Conservation (phyloP, 2,888 invertebrate species). For the Phaedon cochleariae region DNA sequence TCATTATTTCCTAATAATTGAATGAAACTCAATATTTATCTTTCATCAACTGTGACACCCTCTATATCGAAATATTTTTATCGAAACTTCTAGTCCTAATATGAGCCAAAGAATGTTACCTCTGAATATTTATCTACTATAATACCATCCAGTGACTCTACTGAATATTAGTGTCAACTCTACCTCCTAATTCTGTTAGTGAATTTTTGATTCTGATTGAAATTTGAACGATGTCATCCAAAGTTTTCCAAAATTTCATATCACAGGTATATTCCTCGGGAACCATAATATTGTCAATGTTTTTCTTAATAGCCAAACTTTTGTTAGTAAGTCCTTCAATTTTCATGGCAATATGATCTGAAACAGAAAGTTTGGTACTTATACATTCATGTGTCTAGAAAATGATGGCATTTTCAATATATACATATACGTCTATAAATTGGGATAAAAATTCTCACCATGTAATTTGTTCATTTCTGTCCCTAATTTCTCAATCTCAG, state of each 20-base stretch:
- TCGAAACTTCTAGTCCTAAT: too few relatives aligned
- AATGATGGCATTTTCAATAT: too few relatives aligned
- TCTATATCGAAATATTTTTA: too few relatives aligned
- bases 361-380: background rate
- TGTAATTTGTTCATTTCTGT: slow-evolving; percentile 4
- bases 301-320: slow-evolving; percentile 8
- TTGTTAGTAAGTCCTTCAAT: slow-evolving; percentile 3
- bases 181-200: slow-evolving; percentile 7
- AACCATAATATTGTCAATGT: slow-evolving; percentile 1
- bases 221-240: slow-evolving; percentile 3
- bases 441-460: too few relatives aligned
- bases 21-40: too few relatives aligned
- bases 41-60: too few relatives aligned
- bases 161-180: background rate
- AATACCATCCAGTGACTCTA: too few relatives aligned
- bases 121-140: too few relatives aligned
- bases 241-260: background rate
- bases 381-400: too few relatives aligned
- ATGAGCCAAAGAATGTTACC: too few relatives aligned
- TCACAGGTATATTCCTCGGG: slow-evolving; percentile 18
- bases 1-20: too few relatives aligned
- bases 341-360: slow-evolving; percentile 5
- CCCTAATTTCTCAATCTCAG: slow-evolving; percentile 11
- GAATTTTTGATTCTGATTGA: slow-evolving; percentile 5
- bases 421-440: too few relatives aligned